These are phyloP conservation scores for Astropecten irregularis DNA, from an alignment of 53 echinoderm and acorn worm species.

Conservation along the genomic window DNA sequence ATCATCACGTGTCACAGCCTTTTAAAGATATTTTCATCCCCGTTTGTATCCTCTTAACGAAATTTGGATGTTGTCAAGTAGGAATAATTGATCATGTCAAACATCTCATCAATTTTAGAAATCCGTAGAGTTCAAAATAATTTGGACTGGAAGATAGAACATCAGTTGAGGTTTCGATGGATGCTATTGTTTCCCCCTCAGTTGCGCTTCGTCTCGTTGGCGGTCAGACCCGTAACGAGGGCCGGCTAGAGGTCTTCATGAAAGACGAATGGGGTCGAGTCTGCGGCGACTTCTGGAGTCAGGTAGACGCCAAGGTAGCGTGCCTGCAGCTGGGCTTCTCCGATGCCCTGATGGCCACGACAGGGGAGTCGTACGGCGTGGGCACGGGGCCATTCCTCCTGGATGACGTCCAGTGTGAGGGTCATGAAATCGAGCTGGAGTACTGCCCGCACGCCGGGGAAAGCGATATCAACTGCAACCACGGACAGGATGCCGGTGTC, in stretches of 20 bases:
- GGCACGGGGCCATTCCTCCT: conserved; percentile 41
- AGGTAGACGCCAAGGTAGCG: conserved; percentile 38
- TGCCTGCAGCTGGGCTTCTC: conserved; percentile 45
- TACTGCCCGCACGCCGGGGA: neutral
- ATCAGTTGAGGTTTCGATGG: no score
- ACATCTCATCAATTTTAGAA: no score
- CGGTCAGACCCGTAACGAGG: conserved; percentile 30
- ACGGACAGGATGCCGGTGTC: conserved; percentile 38
- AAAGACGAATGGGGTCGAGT: conserved; percentile 41
- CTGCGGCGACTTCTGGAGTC: conserved; percentile 41
- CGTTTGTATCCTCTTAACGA: no score
- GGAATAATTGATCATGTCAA: no score
- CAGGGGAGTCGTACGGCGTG: neutral
- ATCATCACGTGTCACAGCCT: no score
- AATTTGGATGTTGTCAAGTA: no score
- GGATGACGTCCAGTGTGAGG: conserved; percentile 39
- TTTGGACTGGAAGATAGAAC: no score
- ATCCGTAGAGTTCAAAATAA: no score
- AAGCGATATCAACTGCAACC: neutral
- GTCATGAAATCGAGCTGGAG: conserved; percentile 22
- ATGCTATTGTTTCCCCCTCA: neutral
- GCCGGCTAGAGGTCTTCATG: conserved; percentile 40
- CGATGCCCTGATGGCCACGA: conserved; percentile 21
- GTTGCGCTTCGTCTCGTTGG: conserved; percentile 30
- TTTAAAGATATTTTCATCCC: no score